phyloP scores from a whole-genome alignment of 2,888 invertebrate genomes.

The Abscondita cerata region DNA sequence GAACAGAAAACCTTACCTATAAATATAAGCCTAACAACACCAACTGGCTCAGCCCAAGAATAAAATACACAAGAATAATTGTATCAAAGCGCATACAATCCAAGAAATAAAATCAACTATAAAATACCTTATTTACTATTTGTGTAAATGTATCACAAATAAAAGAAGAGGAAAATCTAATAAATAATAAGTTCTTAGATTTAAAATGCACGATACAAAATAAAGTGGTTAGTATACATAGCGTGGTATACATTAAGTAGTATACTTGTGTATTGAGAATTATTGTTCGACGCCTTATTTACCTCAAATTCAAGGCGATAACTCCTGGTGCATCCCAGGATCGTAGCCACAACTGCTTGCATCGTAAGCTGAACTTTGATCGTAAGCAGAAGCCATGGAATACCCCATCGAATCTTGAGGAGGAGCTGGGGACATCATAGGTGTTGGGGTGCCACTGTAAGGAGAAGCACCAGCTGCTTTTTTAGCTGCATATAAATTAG shows the following conservation, averaged over 20 bases:
- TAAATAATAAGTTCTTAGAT: slow-evolving; percentile 23
- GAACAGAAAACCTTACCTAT: slow-evolving; percentile 40
- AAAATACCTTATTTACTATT: background rate
- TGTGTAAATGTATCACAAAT: slow-evolving; percentile 12
- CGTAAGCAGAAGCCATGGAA: slow-evolving; percentile 91
- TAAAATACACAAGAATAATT: slow-evolving; percentile 15
- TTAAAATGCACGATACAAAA: slow-evolving; percentile 43
- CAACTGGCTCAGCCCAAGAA: slow-evolving; percentile 32
- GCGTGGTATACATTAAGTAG: slow-evolving; percentile 42
- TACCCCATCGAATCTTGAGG: slow-evolving; percentile 93
- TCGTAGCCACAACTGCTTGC: slow-evolving; percentile 91
- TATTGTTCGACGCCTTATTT: slow-evolving; percentile 19
- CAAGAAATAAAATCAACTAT: slow-evolving; percentile 21
- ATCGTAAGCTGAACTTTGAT: slow-evolving; percentile 87
- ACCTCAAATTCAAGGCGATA: slow-evolving; percentile 63
- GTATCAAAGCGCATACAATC: slow-evolving; percentile 22
- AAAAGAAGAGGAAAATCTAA: slow-evolving; percentile 14
- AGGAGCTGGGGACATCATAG: slow-evolving; percentile 94
- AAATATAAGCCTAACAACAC: slow-evolving; percentile 28
- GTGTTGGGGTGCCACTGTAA: slow-evolving; percentile 89
- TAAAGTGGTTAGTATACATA: slow-evolving; percentile 43
- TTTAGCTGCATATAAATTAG: slow-evolving; percentile 98
- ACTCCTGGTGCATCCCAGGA: slow-evolving; percentile 86
- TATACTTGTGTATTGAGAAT: slow-evolving; percentile 43
- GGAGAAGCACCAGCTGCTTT: slow-evolving; percentile 84